phyloP scores from a whole-genome alignment of 2,113 vertebrate species.

The Mungos mungo region DNA sequence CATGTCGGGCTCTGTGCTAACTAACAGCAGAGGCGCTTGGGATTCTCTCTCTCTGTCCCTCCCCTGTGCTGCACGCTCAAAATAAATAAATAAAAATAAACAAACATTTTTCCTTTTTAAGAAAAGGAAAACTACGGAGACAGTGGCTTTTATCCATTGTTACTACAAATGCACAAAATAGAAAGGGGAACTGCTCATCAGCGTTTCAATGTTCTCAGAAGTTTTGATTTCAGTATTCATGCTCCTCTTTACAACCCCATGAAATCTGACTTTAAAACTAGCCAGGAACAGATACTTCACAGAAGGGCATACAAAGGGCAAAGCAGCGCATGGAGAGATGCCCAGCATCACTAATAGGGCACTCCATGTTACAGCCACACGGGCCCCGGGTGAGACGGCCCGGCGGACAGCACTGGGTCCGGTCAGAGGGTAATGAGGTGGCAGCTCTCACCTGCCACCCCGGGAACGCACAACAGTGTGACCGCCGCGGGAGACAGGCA shows the following conservation, averaged over 20 bases:
- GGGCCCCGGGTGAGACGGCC: not conserved
- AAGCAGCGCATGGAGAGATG: not conserved
- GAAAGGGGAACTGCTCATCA: not conserved
- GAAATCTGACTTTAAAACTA: slow-evolving; percentile 1
- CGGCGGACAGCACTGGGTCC: not conserved
- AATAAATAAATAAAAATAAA: no score
- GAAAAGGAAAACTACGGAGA: not conserved
- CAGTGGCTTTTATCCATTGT: not conserved
- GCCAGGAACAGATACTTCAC: not conserved
- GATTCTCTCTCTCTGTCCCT: no score
- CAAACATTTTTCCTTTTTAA: not conserved
- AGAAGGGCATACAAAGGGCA: not conserved
- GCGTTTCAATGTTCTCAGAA: not conserved
- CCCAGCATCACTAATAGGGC: not conserved
- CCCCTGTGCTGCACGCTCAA: no score
- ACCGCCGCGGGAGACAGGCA: not conserved
- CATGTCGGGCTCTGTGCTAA: no score
- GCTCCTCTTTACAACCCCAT: not conserved
- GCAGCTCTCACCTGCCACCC: fast-evolving
- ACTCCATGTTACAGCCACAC: not conserved
- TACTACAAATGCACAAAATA: slow-evolving; percentile 2
- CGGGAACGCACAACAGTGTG: fast-evolving
- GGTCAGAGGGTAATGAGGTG: not conserved
- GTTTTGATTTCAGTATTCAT: not conserved
- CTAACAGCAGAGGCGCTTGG: no score